Percentiles rank a stretch among this genome's conserved stretches.
Evolutionary conservation across 2,113 vertebrate species (phyloP).

Genomic region (Synchiropus splendidus): DNA sequence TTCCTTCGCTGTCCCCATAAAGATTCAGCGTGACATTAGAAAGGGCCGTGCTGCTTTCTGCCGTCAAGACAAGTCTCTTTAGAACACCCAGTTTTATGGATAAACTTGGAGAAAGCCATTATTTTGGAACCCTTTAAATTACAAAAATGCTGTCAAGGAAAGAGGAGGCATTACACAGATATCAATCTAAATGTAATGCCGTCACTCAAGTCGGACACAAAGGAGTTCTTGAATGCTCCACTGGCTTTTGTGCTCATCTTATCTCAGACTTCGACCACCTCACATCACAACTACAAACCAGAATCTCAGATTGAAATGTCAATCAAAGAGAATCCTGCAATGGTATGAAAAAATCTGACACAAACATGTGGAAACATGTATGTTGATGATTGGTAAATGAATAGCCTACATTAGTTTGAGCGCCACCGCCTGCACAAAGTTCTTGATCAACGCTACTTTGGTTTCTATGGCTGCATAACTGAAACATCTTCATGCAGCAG

Average conservation of each 20-base stretch:
- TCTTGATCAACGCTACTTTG: too few relatives aligned
- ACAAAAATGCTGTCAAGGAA: constrained; percentile 28
- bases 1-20: constrained; percentile 4
- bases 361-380: too few relatives aligned
- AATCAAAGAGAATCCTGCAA: too few relatives aligned
- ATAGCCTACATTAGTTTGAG: too few relatives aligned
- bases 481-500: too few relatives aligned
- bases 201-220: constrained; percentile 35
- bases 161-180: constrained; percentile 44
- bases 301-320: too few relatives aligned
- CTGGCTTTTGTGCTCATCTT: constrained; percentile 36
- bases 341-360: too few relatives aligned
- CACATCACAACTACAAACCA: too few relatives aligned
- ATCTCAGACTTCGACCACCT: constrained; percentile 13
- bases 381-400: too few relatives aligned
- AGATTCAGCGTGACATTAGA: constrained; percentile 4
- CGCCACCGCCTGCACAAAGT: too few relatives aligned
- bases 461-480: too few relatives aligned
- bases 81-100: constrained; percentile 1
- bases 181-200: constrained; percentile 44
- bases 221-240: constrained; percentile 3
- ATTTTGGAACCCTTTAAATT: constrained; percentile 17
- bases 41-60: not conserved
- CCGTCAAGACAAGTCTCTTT: constrained; percentile 3
- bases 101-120: constrained; percentile 30